A percentile compares a stretch with the other conserved stretches of the same genome.
Conservation (phyloP, 2,888 invertebrate species). For the Lepidocyrtinus sp. region DNA sequence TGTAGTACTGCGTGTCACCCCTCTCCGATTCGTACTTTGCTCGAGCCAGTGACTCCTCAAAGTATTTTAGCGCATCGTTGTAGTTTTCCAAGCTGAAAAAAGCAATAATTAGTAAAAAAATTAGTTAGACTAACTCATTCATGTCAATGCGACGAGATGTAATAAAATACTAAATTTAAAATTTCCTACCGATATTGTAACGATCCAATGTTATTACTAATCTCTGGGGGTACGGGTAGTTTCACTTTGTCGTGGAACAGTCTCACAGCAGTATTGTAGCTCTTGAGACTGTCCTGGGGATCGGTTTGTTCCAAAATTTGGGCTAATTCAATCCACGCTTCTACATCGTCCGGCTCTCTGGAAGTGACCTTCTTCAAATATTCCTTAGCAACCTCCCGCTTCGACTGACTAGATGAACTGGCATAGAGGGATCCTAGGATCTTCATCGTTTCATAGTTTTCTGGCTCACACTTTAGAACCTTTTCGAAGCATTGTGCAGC, state of each 20-base stretch:
- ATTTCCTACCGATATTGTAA: slow-evolving; percentile 81
- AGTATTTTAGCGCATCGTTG: slow-evolving; percentile 85
- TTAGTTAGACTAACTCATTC: no score
- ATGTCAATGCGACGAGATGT: no score
- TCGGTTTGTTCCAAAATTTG: slow-evolving; percentile 98
- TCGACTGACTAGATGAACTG: slow-evolving; percentile 88
- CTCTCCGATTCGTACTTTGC: slow-evolving; percentile 86
- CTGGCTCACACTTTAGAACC: slow-evolving; percentile 96
- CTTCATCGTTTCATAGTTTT: slow-evolving; percentile 99
- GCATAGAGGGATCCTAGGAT: slow-evolving; percentile 98
- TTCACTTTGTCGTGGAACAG: slow-evolving; percentile 94
- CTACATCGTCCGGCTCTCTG: slow-evolving; percentile 98
- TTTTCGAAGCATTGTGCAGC: slow-evolving; percentile 99
- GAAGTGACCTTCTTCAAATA: slow-evolving; percentile 94
- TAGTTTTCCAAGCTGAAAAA: slow-evolving; percentile 83
- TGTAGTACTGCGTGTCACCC: slow-evolving; percentile 94
- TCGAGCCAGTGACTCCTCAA: slow-evolving; percentile 88
- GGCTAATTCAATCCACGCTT: slow-evolving; percentile 99
- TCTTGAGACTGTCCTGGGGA: slow-evolving; percentile 85
- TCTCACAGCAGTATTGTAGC: slow-evolving; percentile 93
- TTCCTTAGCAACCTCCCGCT: slow-evolving; percentile 93
- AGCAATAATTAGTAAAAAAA: slow-evolving; percentile 66
- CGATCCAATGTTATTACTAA: slow-evolving; percentile 97
- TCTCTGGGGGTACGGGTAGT: slow-evolving; percentile 97
- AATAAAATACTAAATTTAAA: no score